Base-by-base conservation (phyloP, 2,113 vertebrate genomes). In the Ia io region DNA sequence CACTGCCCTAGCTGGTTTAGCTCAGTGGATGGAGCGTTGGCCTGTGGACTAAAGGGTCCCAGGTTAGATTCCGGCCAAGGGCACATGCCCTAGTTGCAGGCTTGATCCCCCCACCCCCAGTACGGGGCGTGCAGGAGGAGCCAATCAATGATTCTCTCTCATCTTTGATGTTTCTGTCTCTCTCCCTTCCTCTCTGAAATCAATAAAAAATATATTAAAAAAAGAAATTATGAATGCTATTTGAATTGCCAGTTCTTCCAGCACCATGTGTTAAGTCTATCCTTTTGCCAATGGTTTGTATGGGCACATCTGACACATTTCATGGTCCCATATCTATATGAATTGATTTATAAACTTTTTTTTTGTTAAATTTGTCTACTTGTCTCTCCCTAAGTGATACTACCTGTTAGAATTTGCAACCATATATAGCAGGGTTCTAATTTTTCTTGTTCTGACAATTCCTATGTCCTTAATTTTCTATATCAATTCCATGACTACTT, bases 331-430 rank as follows among this genome's bases (percentile, higher is more conserved):
- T 85, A 44, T 80, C 65, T 12, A 49, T 80, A 56, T 90, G 65
- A 90, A 80, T 74, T 22, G n/a, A 30, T 84, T 56, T 93, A 79
- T 53, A 65, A 71, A 17, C 4, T 84, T 23, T 93, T 40, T 71
- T 84, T 89, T 93, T 86, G 49, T 61, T 92, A 82, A 94, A 47
- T 82, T 87, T 65, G 12, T 90, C 51, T 40, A n/a, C 30, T 80
- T 76, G 18, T 92, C n/a, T 87, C 22, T 71, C 73, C 23, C 30
- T 76, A 61, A 30, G 8, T 42, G 44, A 23, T 84, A 25, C 22
- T 23, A 40, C n/a, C 14, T 61, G 23, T 91, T 91, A 84, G 73
- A 77, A 83, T 91, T 92, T 82, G 22, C 74, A 76, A 59, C 20
- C 6, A 23, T 90, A n/a, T 78, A 20, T 44, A 83, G 5, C 18